Evolutionary conservation across 2,113 vertebrate genomes (phyloP).

Genomic region (Merops nubicus): DNA sequence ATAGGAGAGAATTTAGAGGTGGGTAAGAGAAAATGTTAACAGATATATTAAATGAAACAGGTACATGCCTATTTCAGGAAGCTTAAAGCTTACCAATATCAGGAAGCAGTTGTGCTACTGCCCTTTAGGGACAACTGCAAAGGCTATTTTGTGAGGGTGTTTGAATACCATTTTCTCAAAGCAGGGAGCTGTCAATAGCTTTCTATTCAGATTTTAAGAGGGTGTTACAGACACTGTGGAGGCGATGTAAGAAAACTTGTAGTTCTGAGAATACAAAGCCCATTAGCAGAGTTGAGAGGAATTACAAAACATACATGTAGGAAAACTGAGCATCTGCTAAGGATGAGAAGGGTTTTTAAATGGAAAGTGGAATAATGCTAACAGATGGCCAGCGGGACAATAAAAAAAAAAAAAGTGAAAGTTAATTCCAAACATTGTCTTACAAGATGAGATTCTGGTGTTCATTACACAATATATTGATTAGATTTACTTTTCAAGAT

Average conservation of each 20-base stretch:
- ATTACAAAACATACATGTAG: neutral
- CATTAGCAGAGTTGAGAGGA: neutral
- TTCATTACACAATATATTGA: neutral
- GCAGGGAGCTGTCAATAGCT: neutral
- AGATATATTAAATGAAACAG: neutral
- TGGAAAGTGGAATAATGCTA: neutral
- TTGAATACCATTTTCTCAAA: neutral
- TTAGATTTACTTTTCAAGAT: neutral
- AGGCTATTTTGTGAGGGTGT: neutral
- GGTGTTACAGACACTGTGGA: neutral
- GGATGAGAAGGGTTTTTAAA: slow-evolving; percentile 11
- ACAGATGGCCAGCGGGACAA: neutral
- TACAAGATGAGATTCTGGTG: neutral
- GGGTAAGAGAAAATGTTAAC: neutral
- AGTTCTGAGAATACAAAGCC: slow-evolving; percentile 1
- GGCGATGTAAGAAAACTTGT: slow-evolving; percentile 1
- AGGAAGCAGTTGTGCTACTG: neutral
- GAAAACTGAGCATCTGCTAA: slow-evolving; percentile 29
- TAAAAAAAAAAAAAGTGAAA: neutral
- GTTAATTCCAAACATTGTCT: neutral
- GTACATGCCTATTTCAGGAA: neutral
- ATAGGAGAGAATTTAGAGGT: neutral
- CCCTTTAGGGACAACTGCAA: neutral
- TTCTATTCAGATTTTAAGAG: slow-evolving; percentile 4
- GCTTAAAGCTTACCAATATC: neutral